phyloP scores from a whole-genome alignment of 1,140 invertebrate genomes.

The Drosophila melanogaster region DNA sequence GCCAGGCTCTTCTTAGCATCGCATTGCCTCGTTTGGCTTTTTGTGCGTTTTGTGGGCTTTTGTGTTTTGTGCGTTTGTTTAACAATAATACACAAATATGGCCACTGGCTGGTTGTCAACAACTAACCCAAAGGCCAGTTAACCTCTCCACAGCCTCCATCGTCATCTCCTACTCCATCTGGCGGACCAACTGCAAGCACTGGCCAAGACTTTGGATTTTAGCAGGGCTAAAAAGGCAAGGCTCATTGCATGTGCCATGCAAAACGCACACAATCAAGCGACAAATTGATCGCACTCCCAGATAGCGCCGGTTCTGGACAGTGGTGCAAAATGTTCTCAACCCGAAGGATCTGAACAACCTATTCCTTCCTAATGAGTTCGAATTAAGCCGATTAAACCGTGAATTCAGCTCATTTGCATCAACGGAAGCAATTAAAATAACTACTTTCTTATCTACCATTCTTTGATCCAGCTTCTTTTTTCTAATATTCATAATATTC shows the following conservation, averaged over 20 bases:
- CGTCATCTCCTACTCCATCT: conserved; percentile 15
- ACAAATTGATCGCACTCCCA: conserved; percentile 78
- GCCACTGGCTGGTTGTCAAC: conserved; percentile 77
- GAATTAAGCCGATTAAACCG: no score
- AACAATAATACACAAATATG: conserved; percentile 81
- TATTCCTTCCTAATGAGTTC: neutral
- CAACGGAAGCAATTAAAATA: no score
- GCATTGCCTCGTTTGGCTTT: conserved; percentile 5
- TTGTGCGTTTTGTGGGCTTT: conserved; percentile 5
- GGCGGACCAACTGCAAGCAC: conserved; percentile 16
- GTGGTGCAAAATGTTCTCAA: conserved; percentile 11
- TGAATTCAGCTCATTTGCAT: no score
- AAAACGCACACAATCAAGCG: conserved; percentile 79
- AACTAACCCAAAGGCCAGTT: conserved; percentile 59
- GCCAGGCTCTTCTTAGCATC: conserved; percentile 47
- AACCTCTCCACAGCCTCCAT: conserved; percentile 32
- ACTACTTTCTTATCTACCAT: no score
- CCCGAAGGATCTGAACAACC: neutral
- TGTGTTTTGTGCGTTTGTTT: conserved; percentile 39
- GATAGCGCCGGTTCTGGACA: conserved; percentile 56
- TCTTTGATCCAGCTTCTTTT: neutral
- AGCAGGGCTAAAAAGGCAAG: conserved; percentile 48
- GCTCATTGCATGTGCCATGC: conserved; percentile 65
- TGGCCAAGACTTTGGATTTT: conserved; percentile 8
- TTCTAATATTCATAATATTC: no score